These are phyloP conservation scores for Saxidomus purpurata DNA, from an alignment of 1,140 invertebrate genomes.

Conservation along the genomic window DNA sequence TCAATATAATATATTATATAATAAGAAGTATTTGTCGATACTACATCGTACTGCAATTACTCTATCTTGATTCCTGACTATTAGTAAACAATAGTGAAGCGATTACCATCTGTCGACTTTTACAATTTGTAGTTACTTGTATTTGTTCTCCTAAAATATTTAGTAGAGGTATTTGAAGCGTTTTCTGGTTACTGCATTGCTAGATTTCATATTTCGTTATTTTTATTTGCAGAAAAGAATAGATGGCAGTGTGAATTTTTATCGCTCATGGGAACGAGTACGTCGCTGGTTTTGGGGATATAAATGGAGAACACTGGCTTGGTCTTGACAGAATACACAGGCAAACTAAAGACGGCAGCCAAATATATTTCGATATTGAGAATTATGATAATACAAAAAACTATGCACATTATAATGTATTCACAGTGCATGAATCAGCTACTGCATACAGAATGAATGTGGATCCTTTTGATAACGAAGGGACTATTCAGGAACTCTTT, in stretches of 20 bases:
- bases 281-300: conserved; percentile 50
- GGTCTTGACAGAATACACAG: conserved; percentile 58
- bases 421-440: conserved; percentile 19
- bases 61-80: too few species aligned
- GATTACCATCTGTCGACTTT: too few species aligned
- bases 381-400: background rate
- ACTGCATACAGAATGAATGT: conserved; percentile 46
- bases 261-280: conserved; percentile 48
- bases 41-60: too few species aligned
- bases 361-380: conserved; percentile 47
- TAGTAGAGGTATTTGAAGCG: too few species aligned
- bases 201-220: too few species aligned
- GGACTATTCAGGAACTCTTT: conserved; percentile 25
- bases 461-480: conserved; percentile 3
- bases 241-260: conserved; percentile 56
- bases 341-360: conserved; percentile 36
- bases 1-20: too few species aligned
- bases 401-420: conserved; percentile 32
- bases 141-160: too few species aligned
- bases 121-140: too few species aligned
- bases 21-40: too few species aligned
- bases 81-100: too few species aligned
- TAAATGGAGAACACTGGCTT: conserved; percentile 43
- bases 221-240: background rate
- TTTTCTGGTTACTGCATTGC: too few species aligned